These are phyloP conservation scores for Oreortyx pictus DNA, from an alignment of 2,797 vertebrate genomes.

Conservation along the genomic window DNA sequence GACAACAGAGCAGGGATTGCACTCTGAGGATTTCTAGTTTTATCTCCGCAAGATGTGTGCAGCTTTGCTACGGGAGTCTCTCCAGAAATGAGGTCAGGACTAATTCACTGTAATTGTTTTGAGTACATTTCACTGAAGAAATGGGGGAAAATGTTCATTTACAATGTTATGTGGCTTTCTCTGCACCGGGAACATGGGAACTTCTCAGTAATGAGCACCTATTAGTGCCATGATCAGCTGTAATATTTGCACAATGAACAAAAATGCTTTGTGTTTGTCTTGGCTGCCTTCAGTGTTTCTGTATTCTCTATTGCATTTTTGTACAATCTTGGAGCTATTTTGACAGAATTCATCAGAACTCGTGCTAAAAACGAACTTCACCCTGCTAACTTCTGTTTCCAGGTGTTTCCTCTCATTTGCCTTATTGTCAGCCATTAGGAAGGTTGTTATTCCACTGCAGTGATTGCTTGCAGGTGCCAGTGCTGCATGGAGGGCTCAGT, in stretches of 20 bases:
- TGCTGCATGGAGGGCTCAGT: neutral
- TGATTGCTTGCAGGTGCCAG: neutral
- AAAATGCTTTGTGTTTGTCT: neutral
- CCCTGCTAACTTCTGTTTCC: neutral
- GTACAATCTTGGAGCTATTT: neutral
- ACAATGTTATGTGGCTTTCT: neutral
- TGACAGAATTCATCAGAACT: neutral
- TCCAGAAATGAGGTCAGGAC: neutral
- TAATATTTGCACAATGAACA: neutral
- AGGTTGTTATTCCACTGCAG: neutral
- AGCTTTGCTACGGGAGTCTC: neutral
- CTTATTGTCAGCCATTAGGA: neutral
- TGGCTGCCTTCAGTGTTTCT: neutral
- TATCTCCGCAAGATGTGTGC: neutral
- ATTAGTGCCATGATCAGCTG: neutral
- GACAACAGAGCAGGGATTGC: neutral
- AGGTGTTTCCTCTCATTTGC: neutral
- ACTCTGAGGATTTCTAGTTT: constrained; percentile 32
- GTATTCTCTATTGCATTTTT: neutral
- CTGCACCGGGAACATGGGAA: accelerated
- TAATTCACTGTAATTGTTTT: neutral
- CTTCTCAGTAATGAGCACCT: neutral
- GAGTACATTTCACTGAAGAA: neutral
- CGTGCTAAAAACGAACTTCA: neutral
- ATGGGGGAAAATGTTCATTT: neutral